Conservation (phyloP, 2,888 invertebrate species). For the Malthinus flaveolus region DNA sequence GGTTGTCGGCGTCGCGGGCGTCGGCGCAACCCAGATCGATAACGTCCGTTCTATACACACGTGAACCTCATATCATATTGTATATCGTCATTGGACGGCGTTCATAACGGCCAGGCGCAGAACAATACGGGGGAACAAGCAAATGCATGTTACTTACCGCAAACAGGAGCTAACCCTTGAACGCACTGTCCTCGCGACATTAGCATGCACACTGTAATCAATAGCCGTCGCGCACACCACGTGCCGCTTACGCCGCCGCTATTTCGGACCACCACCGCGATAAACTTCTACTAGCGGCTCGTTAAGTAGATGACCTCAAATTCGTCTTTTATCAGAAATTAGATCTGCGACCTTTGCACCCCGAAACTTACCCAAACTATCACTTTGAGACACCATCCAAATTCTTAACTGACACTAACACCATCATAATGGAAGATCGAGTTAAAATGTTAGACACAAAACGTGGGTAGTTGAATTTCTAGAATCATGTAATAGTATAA, state of each 20-base stretch:
- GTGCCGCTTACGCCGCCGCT: constrained; percentile 42
- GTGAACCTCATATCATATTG: constrained; percentile 53
- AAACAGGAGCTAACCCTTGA: constrained; percentile 31
- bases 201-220: constrained; percentile 53
- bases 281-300: constrained; percentile 20
- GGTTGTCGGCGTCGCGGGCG: constrained; percentile 55
- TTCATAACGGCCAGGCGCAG: constrained; percentile 42
- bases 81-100: constrained; percentile 52
- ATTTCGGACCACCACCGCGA: constrained; percentile 31
- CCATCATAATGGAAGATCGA: constrained; percentile 1
- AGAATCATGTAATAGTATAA: constrained; percentile 7
- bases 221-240: constrained; percentile 42
- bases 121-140: constrained; percentile 30
- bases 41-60: constrained; percentile 43
- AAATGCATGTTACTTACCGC: constrained; percentile 36
- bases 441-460: neutral
- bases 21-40: constrained; percentile 51
- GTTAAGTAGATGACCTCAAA: constrained; percentile 26
- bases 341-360: constrained; percentile 12
- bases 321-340: constrained; percentile 14
- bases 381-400: neutral
- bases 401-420: constrained; percentile 5
- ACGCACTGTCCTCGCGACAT: constrained; percentile 44
- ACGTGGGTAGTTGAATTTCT: neutral
- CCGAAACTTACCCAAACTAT: constrained; percentile 6